Evolutionary conservation across 2,113 vertebrate species (phyloP).

Genomic region (Epinephelus cyanopodus): DNA sequence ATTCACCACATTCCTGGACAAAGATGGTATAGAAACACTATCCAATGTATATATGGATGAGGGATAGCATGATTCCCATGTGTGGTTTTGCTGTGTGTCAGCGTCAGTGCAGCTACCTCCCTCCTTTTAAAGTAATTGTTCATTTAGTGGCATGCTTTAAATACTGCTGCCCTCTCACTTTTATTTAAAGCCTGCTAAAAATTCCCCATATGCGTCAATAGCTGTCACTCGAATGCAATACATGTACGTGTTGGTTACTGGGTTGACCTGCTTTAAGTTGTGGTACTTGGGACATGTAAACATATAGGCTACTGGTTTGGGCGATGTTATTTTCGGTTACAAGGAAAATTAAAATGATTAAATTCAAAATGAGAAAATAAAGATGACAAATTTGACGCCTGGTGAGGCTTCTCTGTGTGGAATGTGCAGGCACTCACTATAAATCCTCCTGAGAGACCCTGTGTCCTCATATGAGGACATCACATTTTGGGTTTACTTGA

Average conservation of each 20-base stretch:
- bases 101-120: conserved; percentile 8
- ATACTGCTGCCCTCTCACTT: conserved; percentile 14
- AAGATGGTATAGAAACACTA: conserved; percentile 55
- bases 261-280: conserved; percentile 1
- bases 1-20: conserved; percentile 63
- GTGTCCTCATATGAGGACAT: no score
- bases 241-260: background rate
- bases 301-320: background rate
- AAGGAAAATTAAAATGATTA: background rate
- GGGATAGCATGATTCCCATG: conserved; percentile 4
- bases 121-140: conserved; percentile 47
- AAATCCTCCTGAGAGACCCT: no score
- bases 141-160: conserved; percentile 47
- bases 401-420: background rate
- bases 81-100: conserved; percentile 13
- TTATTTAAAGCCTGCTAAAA: conserved; percentile 51
- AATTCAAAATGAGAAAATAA: background rate
- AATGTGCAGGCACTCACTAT: no score
- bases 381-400: no score
- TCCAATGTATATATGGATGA: conserved; percentile 27
- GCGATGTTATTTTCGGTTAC: background rate
- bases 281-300: background rate
- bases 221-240: conserved; percentile 27
- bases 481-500: no score
- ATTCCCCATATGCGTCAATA: conserved; percentile 16